phyloP scores from a whole-genome alignment of 2,888 invertebrate species.

The Trachelus iudaicus region DNA sequence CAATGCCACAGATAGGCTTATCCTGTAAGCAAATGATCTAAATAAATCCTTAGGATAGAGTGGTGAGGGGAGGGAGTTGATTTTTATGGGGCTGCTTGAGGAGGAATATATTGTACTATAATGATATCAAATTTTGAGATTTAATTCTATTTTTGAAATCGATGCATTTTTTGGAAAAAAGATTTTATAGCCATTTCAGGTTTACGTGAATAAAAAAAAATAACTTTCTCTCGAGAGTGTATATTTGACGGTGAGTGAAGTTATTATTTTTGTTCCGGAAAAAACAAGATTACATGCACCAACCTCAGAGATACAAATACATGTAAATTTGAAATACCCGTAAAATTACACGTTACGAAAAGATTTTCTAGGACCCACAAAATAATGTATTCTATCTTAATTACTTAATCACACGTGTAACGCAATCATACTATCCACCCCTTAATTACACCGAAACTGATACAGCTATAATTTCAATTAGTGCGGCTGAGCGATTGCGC shows the following conservation, averaged over 20 bases:
- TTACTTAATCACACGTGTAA: slow-evolving; percentile 33
- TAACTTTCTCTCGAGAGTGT: too few species aligned
- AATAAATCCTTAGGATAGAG: neutral
- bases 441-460: slow-evolving; percentile 42
- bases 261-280: neutral
- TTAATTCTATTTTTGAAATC: neutral
- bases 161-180: neutral
- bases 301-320: neutral
- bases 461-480: slow-evolving; percentile 47
- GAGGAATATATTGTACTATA: neutral
- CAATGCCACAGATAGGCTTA: neutral
- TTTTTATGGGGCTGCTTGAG: neutral
- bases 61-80: neutral
- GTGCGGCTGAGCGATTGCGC: slow-evolving; percentile 32
- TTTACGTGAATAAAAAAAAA: neutral
- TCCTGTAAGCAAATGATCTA: neutral
- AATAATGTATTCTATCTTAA: slow-evolving; percentile 26
- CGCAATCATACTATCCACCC: slow-evolving; percentile 33
- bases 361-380: neutral
- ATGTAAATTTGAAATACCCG: neutral
- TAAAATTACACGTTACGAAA: slow-evolving; percentile 1
- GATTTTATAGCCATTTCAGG: neutral
- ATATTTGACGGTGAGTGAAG: neutral
- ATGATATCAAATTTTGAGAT: neutral
- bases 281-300: neutral